Conservation (phyloP, 2,888 invertebrate species). For the Stenotaenia linearis region DNA sequence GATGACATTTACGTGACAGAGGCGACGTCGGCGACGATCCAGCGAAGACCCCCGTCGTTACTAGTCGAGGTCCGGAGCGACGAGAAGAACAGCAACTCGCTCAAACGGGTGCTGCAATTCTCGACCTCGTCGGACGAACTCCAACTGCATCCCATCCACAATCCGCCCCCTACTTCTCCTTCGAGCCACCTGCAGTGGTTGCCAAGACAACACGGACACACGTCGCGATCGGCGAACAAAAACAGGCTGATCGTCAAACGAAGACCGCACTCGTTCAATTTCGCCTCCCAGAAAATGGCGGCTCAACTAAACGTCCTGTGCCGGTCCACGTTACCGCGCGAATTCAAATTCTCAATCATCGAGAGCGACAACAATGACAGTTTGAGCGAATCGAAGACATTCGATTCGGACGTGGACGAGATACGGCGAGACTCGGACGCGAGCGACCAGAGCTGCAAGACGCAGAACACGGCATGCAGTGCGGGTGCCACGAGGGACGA, state of each 20-base stretch:
- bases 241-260: constrained; percentile 22
- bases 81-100: background rate
- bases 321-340: background rate
- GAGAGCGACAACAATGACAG: constrained; percentile 59
- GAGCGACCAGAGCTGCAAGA: too few relatives aligned
- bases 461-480: background rate
- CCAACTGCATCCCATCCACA: background rate
- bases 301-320: background rate
- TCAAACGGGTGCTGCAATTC: background rate
- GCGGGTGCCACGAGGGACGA: constrained; percentile 56
- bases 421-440: background rate
- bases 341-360: background rate
- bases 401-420: background rate
- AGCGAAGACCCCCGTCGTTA: constrained; percentile 31
- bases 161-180: too few relatives aligned
- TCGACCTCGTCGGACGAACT: background rate
- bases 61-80: constrained; percentile 29
- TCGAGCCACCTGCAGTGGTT: background rate
- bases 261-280: constrained; percentile 4
- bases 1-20: background rate
- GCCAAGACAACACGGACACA: background rate
- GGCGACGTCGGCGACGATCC: background rate
- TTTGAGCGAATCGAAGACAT: background rate
- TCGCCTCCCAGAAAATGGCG: background rate
- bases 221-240: background rate